Evolutionary conservation across 1,140 invertebrate genomes (phyloP).

Genomic region (Polyergus mexicanus): DNA sequence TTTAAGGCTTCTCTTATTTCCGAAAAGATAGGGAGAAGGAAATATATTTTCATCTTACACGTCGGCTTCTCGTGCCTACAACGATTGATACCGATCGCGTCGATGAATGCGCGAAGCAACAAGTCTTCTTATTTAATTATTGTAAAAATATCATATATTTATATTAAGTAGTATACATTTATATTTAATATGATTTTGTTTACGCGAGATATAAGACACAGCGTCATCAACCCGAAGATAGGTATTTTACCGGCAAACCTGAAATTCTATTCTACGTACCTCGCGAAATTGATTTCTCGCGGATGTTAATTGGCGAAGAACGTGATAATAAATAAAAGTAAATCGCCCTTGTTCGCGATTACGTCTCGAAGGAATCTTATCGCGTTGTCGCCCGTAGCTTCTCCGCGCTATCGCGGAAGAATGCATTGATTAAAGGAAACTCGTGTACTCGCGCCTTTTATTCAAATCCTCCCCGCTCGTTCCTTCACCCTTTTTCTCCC

Average conservation of each 20-base stretch:
- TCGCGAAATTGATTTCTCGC: slow-evolving; percentile 38
- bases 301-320: slow-evolving; percentile 34
- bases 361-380: slow-evolving; percentile 62
- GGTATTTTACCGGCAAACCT: background rate
- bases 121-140: background rate
- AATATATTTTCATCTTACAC: background rate
- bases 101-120: slow-evolving; percentile 14
- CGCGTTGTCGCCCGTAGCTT: slow-evolving; percentile 40
- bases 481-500: slow-evolving; percentile 28
- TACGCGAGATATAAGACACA: background rate
- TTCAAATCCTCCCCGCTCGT: slow-evolving; percentile 65
- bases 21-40: background rate
- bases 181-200: no score
- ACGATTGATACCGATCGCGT: background rate
- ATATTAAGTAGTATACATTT: no score
- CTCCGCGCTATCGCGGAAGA: slow-evolving; percentile 70
- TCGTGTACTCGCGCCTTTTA: slow-evolving; percentile 77
- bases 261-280: background rate
- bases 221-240: background rate
- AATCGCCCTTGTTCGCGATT: slow-evolving; percentile 19
- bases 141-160: no score
- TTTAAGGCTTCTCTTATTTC: background rate
- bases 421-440: slow-evolving; percentile 77
- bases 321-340: slow-evolving; percentile 36
- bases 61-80: background rate